A percentile compares a stretch with the other conserved stretches of the same genome.
These are phyloP conservation scores for Centropus bengalensis DNA, from an alignment of 2,113 vertebrate genomes.

Conservation along the genomic window DNA sequence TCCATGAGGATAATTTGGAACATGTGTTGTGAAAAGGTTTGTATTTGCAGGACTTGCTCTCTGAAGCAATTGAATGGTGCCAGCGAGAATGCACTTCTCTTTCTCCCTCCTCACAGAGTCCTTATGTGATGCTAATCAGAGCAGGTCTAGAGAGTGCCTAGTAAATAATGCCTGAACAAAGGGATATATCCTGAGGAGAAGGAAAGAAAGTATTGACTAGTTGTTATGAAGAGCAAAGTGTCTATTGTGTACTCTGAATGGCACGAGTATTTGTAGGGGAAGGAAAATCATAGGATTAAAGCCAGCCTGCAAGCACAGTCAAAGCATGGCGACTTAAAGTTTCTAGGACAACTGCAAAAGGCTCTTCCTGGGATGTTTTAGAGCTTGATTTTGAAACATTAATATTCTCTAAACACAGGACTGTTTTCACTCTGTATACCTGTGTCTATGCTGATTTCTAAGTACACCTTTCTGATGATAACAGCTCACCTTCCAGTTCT, in stretches of 20 bases:
- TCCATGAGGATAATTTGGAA: neutral
- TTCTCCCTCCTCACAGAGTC: neutral
- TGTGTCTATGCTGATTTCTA: neutral
- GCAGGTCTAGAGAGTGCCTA: slow-evolving; percentile 6
- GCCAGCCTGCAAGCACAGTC: neutral
- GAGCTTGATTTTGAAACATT: neutral
- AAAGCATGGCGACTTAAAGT: neutral
- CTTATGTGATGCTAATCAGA: slow-evolving; percentile 50
- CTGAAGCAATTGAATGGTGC: neutral
- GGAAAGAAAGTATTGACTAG: slow-evolving; percentile 24
- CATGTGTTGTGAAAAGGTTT: neutral
- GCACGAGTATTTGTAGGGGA: neutral
- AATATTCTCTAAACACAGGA: neutral
- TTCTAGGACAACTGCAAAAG: neutral
- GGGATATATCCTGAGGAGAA: neutral
- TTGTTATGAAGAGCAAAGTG: neutral
- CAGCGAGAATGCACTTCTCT: neutral
- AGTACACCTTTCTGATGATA: neutral
- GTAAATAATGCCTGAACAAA: slow-evolving; percentile 48
- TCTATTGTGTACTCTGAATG: slow-evolving; percentile 8
- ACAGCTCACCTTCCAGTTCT: neutral
- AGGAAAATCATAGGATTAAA: neutral
- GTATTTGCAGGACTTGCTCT: neutral
- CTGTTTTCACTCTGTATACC: neutral
- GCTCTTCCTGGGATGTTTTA: neutral